Evolutionary conservation across 1,140 invertebrate species (phyloP).

Genomic region (Diorhabda sublineata): DNA sequence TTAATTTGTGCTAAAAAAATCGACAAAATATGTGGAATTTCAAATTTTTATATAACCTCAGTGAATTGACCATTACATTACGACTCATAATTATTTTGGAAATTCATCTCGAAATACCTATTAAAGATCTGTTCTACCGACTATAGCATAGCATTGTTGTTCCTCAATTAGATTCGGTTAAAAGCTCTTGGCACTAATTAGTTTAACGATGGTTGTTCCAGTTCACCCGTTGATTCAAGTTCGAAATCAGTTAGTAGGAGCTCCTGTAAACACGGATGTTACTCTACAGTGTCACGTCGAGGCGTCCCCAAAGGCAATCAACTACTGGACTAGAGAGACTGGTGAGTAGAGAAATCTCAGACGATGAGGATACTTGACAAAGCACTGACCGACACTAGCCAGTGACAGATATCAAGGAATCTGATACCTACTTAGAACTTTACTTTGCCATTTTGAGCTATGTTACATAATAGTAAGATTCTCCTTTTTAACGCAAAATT

Average conservation of each 20-base stretch:
- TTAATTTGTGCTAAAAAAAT: too few relatives aligned
- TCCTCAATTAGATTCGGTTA: slow-evolving; percentile 9
- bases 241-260: slow-evolving; percentile 78
- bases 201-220: slow-evolving; percentile 48
- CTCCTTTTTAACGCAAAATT: neutral
- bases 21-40: too few relatives aligned
- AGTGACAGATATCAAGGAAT: slow-evolving; percentile 4
- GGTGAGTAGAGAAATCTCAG: slow-evolving; percentile 53
- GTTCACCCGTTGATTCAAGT: slow-evolving; percentile 81
- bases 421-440: neutral
- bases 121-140: too few relatives aligned
- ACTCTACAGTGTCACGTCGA: slow-evolving; percentile 82
- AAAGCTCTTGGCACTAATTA: slow-evolving; percentile 19
- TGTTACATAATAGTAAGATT: neutral
- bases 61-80: too few relatives aligned
- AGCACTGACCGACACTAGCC: slow-evolving; percentile 15
- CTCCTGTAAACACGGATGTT: slow-evolving; percentile 73
- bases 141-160: neutral
- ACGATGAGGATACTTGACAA: slow-evolving; percentile 5
- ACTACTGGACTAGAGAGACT: slow-evolving; percentile 81
- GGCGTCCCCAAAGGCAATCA: slow-evolving; percentile 80
- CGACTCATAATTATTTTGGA: too few relatives aligned
- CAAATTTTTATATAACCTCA: too few relatives aligned
- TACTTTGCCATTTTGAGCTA: neutral
- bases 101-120: too few relatives aligned